phyloP scores from a whole-genome alignment of 2,113 vertebrate genomes.

The Corvus hawaiiensis region DNA sequence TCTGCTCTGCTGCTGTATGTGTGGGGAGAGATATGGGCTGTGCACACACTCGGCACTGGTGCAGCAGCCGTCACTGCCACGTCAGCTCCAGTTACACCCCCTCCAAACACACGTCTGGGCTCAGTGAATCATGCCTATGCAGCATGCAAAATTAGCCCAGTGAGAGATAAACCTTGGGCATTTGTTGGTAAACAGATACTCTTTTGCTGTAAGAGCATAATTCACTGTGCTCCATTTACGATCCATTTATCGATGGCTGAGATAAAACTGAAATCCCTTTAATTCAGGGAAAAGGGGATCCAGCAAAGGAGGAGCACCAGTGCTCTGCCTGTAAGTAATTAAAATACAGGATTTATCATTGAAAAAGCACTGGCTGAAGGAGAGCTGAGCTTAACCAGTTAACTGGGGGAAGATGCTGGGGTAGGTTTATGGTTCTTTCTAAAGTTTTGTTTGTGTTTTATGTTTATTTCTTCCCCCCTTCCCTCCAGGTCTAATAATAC shows the following conservation, averaged over 20 bases:
- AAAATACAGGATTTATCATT: not conserved
- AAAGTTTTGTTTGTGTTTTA: conserved; percentile 28
- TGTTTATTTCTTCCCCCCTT: conserved; percentile 46
- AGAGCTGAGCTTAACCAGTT: not conserved
- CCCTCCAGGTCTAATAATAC: conserved; percentile 90
- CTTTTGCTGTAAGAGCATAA: not conserved
- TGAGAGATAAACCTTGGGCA: not conserved
- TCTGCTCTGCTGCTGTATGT: not conserved
- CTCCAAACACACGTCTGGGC: not conserved
- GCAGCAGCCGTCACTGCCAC: conserved; percentile 15
- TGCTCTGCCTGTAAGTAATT: not conserved
- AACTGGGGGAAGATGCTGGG: not conserved
- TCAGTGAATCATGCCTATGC: conserved; percentile 17
- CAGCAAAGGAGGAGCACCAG: not conserved
- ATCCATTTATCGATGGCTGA: not conserved
- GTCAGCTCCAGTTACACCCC: not conserved
- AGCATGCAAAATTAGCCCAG: not conserved
- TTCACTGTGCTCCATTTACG: not conserved
- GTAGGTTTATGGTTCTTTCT: not conserved
- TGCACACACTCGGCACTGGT: not conserved
- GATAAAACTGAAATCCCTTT: conserved; percentile 27
- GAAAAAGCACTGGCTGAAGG: not conserved
- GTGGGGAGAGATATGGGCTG: not conserved
- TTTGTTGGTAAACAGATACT: conserved; percentile 31
- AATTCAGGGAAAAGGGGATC: not conserved